phyloP scores from a whole-genome alignment of 2,113 vertebrate species.

The Sylvilagus bachmani region DNA sequence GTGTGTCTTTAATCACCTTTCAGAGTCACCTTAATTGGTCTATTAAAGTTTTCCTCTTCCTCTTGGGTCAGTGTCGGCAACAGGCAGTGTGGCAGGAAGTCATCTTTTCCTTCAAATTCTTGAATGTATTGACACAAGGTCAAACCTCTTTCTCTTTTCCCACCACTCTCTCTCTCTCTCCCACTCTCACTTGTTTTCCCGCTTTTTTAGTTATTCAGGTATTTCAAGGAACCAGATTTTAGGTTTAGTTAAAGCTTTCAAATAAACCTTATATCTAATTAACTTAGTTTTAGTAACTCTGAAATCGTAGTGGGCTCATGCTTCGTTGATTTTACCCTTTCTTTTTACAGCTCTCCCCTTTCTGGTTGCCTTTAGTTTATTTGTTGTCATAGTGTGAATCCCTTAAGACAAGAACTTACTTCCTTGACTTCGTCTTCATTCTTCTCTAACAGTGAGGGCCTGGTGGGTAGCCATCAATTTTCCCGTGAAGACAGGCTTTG shows the following conservation, averaged over 20 bases:
- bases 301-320: slow-evolving; percentile 9
- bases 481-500: slow-evolving; percentile 7
- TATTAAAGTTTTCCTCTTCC: background rate
- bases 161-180: no score
- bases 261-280: background rate
- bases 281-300: slow-evolving; percentile 16
- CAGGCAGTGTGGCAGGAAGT: background rate
- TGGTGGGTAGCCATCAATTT: background rate
- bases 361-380: background rate
- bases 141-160: background rate
- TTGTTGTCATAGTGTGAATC: slow-evolving; percentile 24
- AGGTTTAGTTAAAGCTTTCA: slow-evolving; percentile 47
- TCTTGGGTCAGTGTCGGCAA: background rate
- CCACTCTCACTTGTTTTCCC: background rate
- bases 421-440: background rate
- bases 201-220: background rate
- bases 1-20: background rate
- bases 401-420: background rate
- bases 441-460: background rate
- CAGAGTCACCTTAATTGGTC: background rate
- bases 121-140: background rate
- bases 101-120: background rate
- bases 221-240: slow-evolving; percentile 15
- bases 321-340: slow-evolving; percentile 31
- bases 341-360: slow-evolving; percentile 2